These are phyloP conservation scores for Zaprionus lineosus DNA, from an alignment of 2,888 invertebrate species.

Conservation along the genomic window DNA sequence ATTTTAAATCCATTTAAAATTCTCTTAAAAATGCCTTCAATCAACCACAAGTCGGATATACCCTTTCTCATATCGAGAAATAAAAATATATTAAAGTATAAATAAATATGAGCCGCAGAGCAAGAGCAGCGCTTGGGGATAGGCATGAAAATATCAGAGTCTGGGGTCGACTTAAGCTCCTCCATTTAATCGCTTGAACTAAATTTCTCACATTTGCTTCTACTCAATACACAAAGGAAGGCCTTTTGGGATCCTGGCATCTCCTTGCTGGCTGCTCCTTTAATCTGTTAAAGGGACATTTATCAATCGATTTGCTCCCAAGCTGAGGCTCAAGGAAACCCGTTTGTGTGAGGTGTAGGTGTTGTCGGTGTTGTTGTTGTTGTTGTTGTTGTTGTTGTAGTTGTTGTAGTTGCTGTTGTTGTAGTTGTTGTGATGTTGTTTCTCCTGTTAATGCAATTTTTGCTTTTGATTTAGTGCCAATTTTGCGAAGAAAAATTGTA, in stretches of 20 bases:
- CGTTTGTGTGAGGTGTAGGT: too few species aligned
- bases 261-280: constrained; percentile 48
- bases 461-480: constrained; percentile 76
- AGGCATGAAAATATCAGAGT: too few species aligned
- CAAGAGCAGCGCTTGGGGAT: constrained; percentile 41
- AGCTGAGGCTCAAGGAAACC: too few species aligned
- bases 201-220: constrained; percentile 18
- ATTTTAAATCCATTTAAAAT: too few species aligned
- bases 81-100: constrained; percentile 18
- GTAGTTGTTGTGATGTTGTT: constrained; percentile 1
- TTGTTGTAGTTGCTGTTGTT: constrained; percentile 8
- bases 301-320: constrained; percentile 57
- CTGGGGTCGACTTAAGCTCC: too few species aligned
- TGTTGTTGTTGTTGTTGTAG: constrained; percentile 10
- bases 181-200: background rate
- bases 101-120: constrained; percentile 38
- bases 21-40: too few species aligned
- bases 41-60: too few species aligned
- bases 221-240: constrained; percentile 26
- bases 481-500: constrained; percentile 66
- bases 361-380: constrained; percentile 33
- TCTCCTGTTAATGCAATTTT: constrained; percentile 25
- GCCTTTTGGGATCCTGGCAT: constrained; percentile 60
- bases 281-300: constrained; percentile 75
- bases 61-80: too few species aligned